Evolutionary conservation across 2,888 invertebrate species (phyloP), one percentile per base, ranked within the genome.

Genomic region (Tipula confusa): DNA sequence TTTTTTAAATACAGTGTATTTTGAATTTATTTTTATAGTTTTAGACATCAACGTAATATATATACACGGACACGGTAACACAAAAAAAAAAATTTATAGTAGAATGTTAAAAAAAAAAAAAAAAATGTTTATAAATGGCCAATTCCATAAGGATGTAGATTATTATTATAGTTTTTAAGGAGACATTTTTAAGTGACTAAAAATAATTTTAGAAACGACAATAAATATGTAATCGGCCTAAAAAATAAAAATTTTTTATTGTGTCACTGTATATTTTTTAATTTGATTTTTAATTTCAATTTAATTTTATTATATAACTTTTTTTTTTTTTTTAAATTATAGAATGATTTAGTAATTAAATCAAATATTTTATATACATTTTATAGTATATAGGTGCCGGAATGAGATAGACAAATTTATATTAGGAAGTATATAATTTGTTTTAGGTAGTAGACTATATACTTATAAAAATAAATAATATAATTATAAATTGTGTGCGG

Each of bases 151-250:
- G 64, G 64, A 64, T 24, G 64, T 64, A 64, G 64, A 64, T 64
- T 64, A 64, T 64, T 64, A 64, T 64, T 24, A 64, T 64, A 64
- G 64, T 64, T 64, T 64, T 64, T 64, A 64, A 64, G 64, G 24
- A 64, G 64, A 64, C 64, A 64, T 64, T 64, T 64, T 64, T 64
- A 64, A 64, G 64, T 64, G 64, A 64, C 18, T 11, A 64, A 64
- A 64, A 64, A 64, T 64, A 64, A 64, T 24, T 64, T 64, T 64
- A 9, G 24, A 64, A 64, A 64, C 64, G 64, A 64, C 64, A 64
- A 64, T 64, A 64, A 64, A 24, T 64, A 64, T 24, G 64, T 64
- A 64, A 64, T 64, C 64, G 64, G 64, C 64, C 64, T 64, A 64
- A 64, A 64, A 64, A 48, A 43, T 31, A 64, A 24, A 48, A 9